Base-by-base conservation (phyloP, 92 coral and sea anemone genomes). In the Zoanthus solanderi region DNA sequence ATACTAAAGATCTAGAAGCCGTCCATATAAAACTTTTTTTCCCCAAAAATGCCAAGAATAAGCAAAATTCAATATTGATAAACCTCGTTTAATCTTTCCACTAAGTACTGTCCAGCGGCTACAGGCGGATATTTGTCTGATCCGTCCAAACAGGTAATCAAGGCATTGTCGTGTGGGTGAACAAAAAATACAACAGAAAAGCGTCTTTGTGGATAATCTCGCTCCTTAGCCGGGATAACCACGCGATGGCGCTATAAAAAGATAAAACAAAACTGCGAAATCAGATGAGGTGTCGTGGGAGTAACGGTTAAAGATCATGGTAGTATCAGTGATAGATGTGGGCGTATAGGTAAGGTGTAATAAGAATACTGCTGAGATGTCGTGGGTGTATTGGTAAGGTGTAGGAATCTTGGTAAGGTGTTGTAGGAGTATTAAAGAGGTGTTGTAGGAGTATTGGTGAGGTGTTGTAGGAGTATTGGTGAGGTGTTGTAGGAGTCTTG, bases 201-300 rank as follows among this genome's bases (percentile, higher is more conserved):
- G 53, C 92, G 81, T 11, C 54, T 61, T 23, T 17, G 67, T 6
- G 18, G 87, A 44, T 72, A 75, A 4, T 47, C 78, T 18, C 8
- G 60, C 61, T 89, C 89, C 48, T 71, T 69, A 4, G 28, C 60
- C 4, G 92, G 92, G 14, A 89, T 76, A 2, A 84, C 82, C 5
- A 89, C 92, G 8, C 92, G 92, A 31, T 89, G 92, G 56, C 92
- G 84, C 92, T 89, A 80, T 56, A 5, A 66, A 83, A 46, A n/a
- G 30, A 80, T 34, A 45, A 8, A 81, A 8, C 37, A 46, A 23
- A 7, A 76, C 9, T 18, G 16, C 9, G n/a, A 47, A 2, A 50
- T 1, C 5, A 7, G 56, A 0, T 50, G 10, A 50, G 10, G 56
- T 50, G 12, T 50, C 56, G 56, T 50, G 56, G 9, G 56, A 50